Evolutionary conservation across 2,888 invertebrate genomes (phyloP), one percentile per base, ranked within the genome.

Genomic region (Ecdyonurus torrentis): DNA sequence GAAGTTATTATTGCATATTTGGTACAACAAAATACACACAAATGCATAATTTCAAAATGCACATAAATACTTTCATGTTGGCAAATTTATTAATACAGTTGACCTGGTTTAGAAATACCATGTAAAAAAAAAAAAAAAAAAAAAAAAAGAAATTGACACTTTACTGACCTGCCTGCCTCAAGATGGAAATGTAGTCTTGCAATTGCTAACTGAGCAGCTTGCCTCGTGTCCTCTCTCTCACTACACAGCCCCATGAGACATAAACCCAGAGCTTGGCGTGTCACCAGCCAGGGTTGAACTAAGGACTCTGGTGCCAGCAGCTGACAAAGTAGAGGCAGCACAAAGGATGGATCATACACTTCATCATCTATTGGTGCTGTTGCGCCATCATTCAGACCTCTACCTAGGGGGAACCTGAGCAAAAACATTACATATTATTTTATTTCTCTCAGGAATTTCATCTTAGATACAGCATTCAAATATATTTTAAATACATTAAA

Each of bases 311-410:
- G 86, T 0, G 86, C 83, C 66, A 92, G 76, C 58, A 91, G 74
- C 70, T 85, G 83, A 66, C 83, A 83, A 72, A 94, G 81, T 10
- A 92, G 72, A 0, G 91, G 89, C 62, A 93, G 77, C 67, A 91
- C 76, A 72, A 92, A 94, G 24, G 85, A 79, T 1, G 93, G 87
- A 75, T 94, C 93, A 69, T 94, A 94, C 61, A 87, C 76, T 2
- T 78, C 74, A 58, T 75, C 72, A 61, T 70, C 70, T 18, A 7
- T 5, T 5, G 5, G 7, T 18, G 22, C 55, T 18, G 10, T 7
- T 18, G 5, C 7, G 7, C 7, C 55, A n/a, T 55, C 55, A n/a
- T 7, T n/a, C 5, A 55, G 22, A 20, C 55, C 55, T 55, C 55
- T 5, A 7, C n/a, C 15, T 7, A 55, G 55, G 5, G 55, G 55